These are phyloP conservation scores for Antigone vipio DNA, from an alignment of 2,113 vertebrate genomes.

Conservation along the genomic window DNA sequence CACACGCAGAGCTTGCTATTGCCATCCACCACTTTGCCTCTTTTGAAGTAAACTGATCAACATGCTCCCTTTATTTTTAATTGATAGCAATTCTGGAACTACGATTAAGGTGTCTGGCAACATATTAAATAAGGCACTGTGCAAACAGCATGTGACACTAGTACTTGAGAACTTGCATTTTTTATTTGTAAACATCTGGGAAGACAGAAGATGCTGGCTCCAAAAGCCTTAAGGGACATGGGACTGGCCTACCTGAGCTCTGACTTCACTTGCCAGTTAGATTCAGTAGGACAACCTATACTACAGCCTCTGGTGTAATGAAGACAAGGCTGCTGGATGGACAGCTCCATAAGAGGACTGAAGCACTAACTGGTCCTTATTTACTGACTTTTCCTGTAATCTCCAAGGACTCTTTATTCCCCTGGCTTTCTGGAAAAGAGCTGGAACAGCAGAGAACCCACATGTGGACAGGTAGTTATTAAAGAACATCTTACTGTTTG, in stretches of 20 bases:
- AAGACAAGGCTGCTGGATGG: not conserved
- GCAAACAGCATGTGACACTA: not conserved
- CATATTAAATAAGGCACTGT: not conserved
- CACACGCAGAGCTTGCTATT: not conserved
- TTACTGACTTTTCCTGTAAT: not conserved
- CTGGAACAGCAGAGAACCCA: not conserved
- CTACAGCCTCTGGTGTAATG: not conserved
- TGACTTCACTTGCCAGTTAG: not conserved
- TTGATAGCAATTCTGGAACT: not conserved
- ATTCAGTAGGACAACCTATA: not conserved
- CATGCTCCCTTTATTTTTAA: not conserved
- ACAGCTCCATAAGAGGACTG: not conserved
- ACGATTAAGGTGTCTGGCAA: not conserved
- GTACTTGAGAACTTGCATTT: not conserved
- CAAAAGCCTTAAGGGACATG: not conserved
- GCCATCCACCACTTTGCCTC: fast-evolving
- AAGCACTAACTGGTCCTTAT: not conserved
- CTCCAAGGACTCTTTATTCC: not conserved
- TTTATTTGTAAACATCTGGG: not conserved
- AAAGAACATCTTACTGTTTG: not conserved
- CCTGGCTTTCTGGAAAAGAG: not conserved
- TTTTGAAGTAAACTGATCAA: not conserved
- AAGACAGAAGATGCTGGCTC: not conserved
- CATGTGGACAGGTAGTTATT: not conserved
- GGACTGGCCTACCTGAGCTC: not conserved